Evolutionary conservation across 2,888 invertebrate species (phyloP), one percentile per base, ranked within the genome.

Genomic region (Chymomyza caudatula): DNA sequence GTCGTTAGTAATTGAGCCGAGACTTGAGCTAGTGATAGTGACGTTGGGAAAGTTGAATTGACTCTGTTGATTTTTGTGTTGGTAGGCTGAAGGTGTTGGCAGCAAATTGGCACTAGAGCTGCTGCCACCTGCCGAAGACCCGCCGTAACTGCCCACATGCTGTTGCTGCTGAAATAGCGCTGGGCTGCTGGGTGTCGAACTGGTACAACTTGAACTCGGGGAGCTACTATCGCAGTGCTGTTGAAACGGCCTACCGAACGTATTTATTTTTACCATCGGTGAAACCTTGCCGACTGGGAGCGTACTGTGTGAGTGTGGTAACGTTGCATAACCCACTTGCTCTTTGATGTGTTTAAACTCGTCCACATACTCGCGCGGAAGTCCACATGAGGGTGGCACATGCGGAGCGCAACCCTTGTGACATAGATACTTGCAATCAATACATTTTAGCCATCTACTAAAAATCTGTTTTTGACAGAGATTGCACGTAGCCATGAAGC

Each of bases 101-200:
- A 87, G 55, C 62, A 87, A 76, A 63, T 86, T 87, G 13, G 87
- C 83, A 47, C 87, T 86, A 17, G 86, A 86, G 55, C 83, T 84
- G 56, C 73, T 71, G n/a, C 82, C 79, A 47, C 81, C 77, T 3
- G 74, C 77, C 6, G 82, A 82, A 4, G 80, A 78, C 60, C 71
- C 53, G 25, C 69, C 65, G 89, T 89, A 88, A 90, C 91, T 88
- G 90, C 91, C 87, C 4, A 6, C 47, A 3, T 92, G 87, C 6
- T 83, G 80, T 37, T 87, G 93, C 86, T 92, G 88, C 55, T 87
- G 87, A 49, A 89, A 91, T 80, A 94, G 92, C 78, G 97, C 97
- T 57, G 98, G 98, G 88, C 97, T 97, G 79, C 98, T 98, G 71
- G 98, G 98, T 70, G 97, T 97, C 65, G 98, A 98, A 89, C 97